Evolutionary conservation across 1,140 invertebrate species (phyloP), one percentile per base, ranked within the genome.

Genomic region (Tribolium madens): DNA sequence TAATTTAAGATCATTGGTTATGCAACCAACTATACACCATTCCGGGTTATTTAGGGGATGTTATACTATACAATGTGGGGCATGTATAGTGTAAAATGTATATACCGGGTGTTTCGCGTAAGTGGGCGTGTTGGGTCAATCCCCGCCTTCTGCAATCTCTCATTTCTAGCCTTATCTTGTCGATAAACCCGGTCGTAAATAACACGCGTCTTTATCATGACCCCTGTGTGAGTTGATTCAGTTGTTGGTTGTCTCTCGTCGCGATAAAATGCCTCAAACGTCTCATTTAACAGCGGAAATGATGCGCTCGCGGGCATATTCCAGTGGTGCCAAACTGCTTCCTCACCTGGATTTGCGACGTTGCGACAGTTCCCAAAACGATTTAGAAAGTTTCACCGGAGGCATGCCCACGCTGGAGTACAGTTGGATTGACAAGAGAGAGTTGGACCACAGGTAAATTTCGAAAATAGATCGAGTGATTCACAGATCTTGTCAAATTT

Each of bases 331-430:
- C 3, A 42, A 42, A 9, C 9, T 42, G 36, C 9, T 26, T 26
- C 21, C 21, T 3, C 83, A 60, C 52, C 46, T 75, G 83, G 86
- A 82, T 79, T 84, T 90, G 68, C 81, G 78, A 18, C 85, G 86
- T 73, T 87, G 87, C 76, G 87, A 89, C 69, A 85, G 82, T 47
- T 88, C 87, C 52, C 89, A 91, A 52, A 80, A 87, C 21, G 90
- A 91, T 73, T 78, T 90, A 78, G 90, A 91, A 76, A 87, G 87
- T 76, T 91, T 88, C 80, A 88, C 88, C n/a, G 89, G 89, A 76
- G 89, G 88, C n/a, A 84, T 87, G 33, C 81, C 81, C 33, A 60
- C 84, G 80, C 14, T 84, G 82, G 84, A 87, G 71, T 84, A 87
- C 80, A 83, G 84, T 12, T 89, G 88, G 88, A 84, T 88, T 18